Evolutionary conservation across 2,888 invertebrate genomes (phyloP), one percentile per base, ranked within the genome.

Genomic region (Harpalus rubripes): DNA sequence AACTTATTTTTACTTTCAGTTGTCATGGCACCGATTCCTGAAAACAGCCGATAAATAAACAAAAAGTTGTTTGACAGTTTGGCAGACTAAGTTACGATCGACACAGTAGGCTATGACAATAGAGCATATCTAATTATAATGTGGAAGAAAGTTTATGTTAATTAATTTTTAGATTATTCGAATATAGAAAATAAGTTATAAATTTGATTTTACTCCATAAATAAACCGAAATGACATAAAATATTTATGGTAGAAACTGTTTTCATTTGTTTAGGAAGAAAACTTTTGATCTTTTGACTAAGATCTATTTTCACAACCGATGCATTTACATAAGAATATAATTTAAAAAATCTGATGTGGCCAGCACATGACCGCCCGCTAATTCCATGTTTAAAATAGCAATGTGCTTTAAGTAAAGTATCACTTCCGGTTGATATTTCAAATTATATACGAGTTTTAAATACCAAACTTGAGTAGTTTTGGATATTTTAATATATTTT

Each of bases 21-120:
- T 68, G 4, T 22, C 18, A 12, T 59, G 63, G 63, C 63, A 63
- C 63, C 63, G 63, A 22, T 63, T 63, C 63, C 63, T 22, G 26
- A 68, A 68, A 68, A 68, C 68, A 39, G 15, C 39, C 10, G 16
- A n/a, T 39, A 63, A 68, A 68, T 32, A 12, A 65, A 65, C 65
- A 32, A 68, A 63, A 68, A 68, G n/a, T 68, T 68, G 39, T 68
- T 39, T 68, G 39, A 32, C 68, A 39, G 26, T 26, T 39, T 12
- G 22, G 39, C 68, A 41, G 39, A 63, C 68, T 68, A 32, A 68
- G 68, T 68, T 68, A 68, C 68, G 68, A 68, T 68, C 32, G 39
- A 68, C 68, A 68, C 26, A 68, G 39, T 68, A 68, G 68, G 68
- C 68, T 68, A 12, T 15, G 68, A 68, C 68, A 68, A 68, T 68